phyloP scores from a whole-genome alignment of 2,797 vertebrate species.

The Gadopsis bispinosus region DNA sequence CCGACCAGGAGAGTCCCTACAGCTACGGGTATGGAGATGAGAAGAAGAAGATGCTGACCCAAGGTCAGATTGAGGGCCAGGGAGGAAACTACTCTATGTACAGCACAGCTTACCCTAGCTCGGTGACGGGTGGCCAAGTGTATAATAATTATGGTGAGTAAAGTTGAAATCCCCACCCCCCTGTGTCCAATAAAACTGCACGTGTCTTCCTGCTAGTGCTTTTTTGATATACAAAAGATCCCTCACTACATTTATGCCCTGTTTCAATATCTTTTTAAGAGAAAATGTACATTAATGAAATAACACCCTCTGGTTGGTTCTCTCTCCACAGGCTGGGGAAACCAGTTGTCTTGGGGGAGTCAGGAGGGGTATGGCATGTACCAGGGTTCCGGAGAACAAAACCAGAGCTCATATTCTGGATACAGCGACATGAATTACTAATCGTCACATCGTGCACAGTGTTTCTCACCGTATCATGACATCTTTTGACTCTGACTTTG shows the following conservation, averaged over 20 bases:
- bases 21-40: conserved; percentile 85
- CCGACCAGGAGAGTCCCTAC: conserved; percentile 84
- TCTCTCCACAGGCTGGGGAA: conserved; percentile 75
- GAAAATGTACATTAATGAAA: neutral
- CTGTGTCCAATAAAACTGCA: neutral
- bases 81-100: conserved; percentile 80
- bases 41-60: conserved; percentile 83
- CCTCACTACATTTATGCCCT: neutral
- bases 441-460: conserved; percentile 27
- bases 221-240: neutral
- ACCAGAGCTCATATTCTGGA: conserved; percentile 75
- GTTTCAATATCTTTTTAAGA: neutral
- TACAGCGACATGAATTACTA: conserved; percentile 76
- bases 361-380: conserved; percentile 73
- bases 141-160: conserved; percentile 77
- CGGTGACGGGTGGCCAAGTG: conserved; percentile 73
- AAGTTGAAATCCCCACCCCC: neutral
- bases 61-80: conserved; percentile 57
- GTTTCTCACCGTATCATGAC: conserved; percentile 9
- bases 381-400: conserved; percentile 75
- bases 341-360: conserved; percentile 73
- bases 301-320: conserved; percentile 4
- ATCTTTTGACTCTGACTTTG: conserved; percentile 14
- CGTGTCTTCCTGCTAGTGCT: neutral
- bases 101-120: conserved; percentile 83